Percentiles rank a stretch among this genome's conserved stretches.
Conservation (phyloP, 2,797 vertebrate genomes). For the Acrossocheilus fasciatus region DNA sequence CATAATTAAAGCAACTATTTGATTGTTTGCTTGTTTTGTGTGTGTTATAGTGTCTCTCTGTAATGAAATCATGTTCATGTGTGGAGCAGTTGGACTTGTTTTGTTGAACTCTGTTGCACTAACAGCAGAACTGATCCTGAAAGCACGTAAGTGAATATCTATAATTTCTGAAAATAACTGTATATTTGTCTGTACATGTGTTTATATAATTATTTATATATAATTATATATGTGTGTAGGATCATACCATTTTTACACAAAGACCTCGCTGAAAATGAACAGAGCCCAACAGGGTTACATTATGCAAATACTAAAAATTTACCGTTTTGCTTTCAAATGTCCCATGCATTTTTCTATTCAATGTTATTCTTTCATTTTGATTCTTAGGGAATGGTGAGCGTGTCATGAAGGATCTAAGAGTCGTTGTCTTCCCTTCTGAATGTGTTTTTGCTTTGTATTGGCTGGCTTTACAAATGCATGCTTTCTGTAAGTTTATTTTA, state of each 20-base stretch:
- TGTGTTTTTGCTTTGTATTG: background rate
- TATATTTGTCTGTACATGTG: too few species aligned
- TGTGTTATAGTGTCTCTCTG: background rate
- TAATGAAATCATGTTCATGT: background rate
- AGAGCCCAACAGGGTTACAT: background rate
- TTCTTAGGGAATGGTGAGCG: background rate
- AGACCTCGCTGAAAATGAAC: background rate
- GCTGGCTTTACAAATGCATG: background rate
- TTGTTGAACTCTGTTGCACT: constrained; percentile 16
- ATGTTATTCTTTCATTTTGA: background rate
- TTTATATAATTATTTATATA: too few species aligned
- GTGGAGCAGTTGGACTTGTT: constrained; percentile 33
- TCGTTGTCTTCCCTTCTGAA: background rate
- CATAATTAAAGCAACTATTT: background rate
- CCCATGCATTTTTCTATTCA: background rate
- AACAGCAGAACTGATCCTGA: constrained; percentile 36
- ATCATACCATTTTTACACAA: too few species aligned
- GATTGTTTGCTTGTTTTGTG: background rate
- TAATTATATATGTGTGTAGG: too few species aligned
- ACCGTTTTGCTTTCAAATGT: background rate
- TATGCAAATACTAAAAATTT: background rate
- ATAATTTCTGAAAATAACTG: too few species aligned
- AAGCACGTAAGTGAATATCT: constrained; percentile 25
- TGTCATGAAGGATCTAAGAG: background rate
- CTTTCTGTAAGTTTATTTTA: background rate